Percentiles rank a stretch among this genome's conserved stretches.
Evolutionary conservation across 2,888 invertebrate species (phyloP).

Genomic region (Xylota segnis): DNA sequence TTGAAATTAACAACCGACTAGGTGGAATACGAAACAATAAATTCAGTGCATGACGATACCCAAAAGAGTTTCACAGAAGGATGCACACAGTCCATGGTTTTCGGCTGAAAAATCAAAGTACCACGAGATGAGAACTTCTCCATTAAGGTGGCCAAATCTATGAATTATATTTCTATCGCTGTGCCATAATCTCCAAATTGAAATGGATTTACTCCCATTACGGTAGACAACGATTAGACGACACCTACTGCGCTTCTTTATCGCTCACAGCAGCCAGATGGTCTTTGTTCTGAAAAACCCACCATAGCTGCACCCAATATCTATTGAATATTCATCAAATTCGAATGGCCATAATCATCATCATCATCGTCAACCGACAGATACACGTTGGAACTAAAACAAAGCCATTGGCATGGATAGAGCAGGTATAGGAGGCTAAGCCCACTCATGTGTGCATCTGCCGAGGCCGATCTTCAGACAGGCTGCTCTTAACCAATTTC

Average conservation of each 20-base stretch:
- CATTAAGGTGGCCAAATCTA: too few species aligned
- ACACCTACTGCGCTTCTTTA: slow-evolving; percentile 10
- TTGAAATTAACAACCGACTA: background rate
- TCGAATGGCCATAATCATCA: slow-evolving; percentile 21
- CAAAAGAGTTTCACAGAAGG: background rate
- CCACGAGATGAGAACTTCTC: too few species aligned
- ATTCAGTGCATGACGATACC: background rate
- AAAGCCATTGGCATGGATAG: background rate
- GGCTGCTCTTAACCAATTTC: slow-evolving; percentile 33
- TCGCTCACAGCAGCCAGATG: background rate
- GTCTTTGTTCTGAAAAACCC: slow-evolving; percentile 8
- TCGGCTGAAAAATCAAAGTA: background rate
- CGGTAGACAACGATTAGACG: slow-evolving; percentile 4
- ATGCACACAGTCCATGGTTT: background rate
- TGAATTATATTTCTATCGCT: too few species aligned
- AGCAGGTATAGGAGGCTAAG: slow-evolving; percentile 2
- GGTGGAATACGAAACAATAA: background rate
- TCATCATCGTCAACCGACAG: slow-evolving; percentile 5
- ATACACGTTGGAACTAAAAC: slow-evolving; percentile 31
- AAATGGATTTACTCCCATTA: background rate
- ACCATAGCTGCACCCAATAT: slow-evolving; percentile 29
- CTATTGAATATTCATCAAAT: slow-evolving; percentile 44
- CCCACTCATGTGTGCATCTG: slow-evolving; percentile 64
- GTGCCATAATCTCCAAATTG: background rate
- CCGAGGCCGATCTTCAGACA: slow-evolving; percentile 10